These are phyloP conservation scores for Ormyrus nitidulus DNA, from an alignment of 2,888 invertebrate species.

Conservation along the genomic window DNA sequence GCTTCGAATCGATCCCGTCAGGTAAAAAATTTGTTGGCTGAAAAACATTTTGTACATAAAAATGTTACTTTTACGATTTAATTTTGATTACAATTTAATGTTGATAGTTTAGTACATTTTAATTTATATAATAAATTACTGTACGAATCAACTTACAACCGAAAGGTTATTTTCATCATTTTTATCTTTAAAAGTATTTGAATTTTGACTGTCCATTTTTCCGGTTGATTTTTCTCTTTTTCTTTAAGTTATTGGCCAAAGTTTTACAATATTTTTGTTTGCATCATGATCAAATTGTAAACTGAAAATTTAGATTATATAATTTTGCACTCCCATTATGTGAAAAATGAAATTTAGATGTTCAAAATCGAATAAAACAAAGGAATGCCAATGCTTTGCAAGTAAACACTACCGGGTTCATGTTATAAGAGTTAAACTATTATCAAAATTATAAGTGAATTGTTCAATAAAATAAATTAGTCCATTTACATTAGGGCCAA, in stretches of 20 bases:
- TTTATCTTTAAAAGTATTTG: neutral
- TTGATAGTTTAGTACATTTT: no score
- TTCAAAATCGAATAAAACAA: constrained; percentile 17
- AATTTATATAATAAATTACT: neutral
- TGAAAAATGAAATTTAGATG: constrained; percentile 16
- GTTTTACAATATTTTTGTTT: constrained; percentile 4
- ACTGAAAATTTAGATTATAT: no score
- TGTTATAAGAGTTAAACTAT: no score
- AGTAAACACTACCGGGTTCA: no score
- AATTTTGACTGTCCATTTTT: constrained; percentile 8
- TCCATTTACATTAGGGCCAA: neutral
- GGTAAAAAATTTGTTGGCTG: constrained; percentile 2
- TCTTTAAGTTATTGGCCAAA: constrained; percentile 4
- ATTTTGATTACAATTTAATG: no score
- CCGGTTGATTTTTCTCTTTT: neutral
- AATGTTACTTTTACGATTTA: no score
- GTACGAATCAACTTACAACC: constrained; percentile 26
- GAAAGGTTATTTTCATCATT: constrained; percentile 16
- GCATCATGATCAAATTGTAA: neutral
- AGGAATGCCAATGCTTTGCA: no score
- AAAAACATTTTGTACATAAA: constrained; percentile 5
- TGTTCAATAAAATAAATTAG: neutral
- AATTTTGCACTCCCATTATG: neutral
- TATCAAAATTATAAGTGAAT: neutral
- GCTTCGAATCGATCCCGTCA: constrained; percentile 37